These are phyloP conservation scores for Grapholita molesta DNA, from an alignment of 1,140 invertebrate genomes.

Conservation along the genomic window DNA sequence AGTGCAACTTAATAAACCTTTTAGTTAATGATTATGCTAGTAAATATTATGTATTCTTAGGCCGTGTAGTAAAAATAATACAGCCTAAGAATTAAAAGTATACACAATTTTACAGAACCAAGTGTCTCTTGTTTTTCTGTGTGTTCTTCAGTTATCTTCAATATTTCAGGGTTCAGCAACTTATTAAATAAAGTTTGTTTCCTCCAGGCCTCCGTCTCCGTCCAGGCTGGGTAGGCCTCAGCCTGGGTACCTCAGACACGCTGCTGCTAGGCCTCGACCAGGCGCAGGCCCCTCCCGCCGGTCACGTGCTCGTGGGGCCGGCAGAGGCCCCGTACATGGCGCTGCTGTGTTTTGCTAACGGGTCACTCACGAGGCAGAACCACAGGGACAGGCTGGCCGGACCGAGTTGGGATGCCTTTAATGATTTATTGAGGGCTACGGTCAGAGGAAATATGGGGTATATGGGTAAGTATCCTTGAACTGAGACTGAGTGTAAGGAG, in stretches of 20 bases:
- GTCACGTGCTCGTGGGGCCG: slow-evolving; percentile 94
- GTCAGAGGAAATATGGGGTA: slow-evolving; percentile 96
- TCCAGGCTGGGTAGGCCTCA: slow-evolving; percentile 91
- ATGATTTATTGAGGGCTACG: slow-evolving; percentile 88
- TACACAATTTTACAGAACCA: too few species aligned
- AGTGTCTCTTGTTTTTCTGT: too few species aligned
- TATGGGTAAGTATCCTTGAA: slow-evolving; percentile 80
- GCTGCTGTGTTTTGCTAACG: slow-evolving; percentile 97
- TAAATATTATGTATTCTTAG: too few species aligned
- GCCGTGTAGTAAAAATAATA: too few species aligned
- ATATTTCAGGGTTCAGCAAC: too few species aligned
- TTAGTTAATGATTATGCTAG: too few species aligned
- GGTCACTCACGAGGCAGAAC: slow-evolving; percentile 92
- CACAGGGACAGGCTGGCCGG: slow-evolving; percentile 87
- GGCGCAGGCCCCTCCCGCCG: slow-evolving; percentile 83
- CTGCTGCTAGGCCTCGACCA: slow-evolving; percentile 88
- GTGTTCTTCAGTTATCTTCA: too few species aligned
- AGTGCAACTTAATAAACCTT: too few species aligned
- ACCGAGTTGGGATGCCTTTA: slow-evolving; percentile 91
- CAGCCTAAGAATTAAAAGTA: too few species aligned
- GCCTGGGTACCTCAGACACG: slow-evolving; percentile 96
- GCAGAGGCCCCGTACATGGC: slow-evolving; percentile 89
- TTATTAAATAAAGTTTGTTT: neutral
- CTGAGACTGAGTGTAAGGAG: slow-evolving; percentile 55
- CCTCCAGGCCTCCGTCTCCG: slow-evolving; percentile 87